Base-by-base conservation (phyloP, 2,888 invertebrate species). In the Drosophila peninsularis region DNA sequence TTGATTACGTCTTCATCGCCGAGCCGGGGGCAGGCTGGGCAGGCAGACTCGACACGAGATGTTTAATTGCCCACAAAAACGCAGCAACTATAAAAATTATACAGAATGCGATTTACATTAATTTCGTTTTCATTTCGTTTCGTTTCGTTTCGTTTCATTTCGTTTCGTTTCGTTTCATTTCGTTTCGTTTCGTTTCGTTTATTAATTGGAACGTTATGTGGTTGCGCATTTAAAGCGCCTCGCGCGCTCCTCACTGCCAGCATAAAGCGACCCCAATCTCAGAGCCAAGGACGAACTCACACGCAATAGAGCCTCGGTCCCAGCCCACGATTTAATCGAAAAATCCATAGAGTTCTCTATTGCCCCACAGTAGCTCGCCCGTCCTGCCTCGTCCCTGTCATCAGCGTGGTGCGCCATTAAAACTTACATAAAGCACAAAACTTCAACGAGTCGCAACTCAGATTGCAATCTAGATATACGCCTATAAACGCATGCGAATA, bases 61-160 rank as follows among this genome's bases (percentile, higher is more conserved):
- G 82, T 86, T 82, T 82, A 86, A 86, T 86, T 86, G 81, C 81
- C 80, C 78, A 83, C 81, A 83, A 83, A 87, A 83, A 81, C 88
- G 84, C 84, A 84, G 84, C 63, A 74, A 71, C 84, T 79, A 84
- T 87, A 81, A 81, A 83, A 87, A 81, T 81, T 84, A 76, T 87
- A 76, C 53, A 80, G 71, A 75, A 71, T 71, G 71, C 83, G 80
- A 82, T 86, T 82, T 82, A 86, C 82, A 82, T 86, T 83, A 77
- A 86, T 80, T 82, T 82, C 58, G 64, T 75, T 66, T 47, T 64
- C 67, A 62, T 74, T 80, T 66, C 52, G n/a, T 47, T 54, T 44
- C 36, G 50, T 36, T 24, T 37, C 53, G 11, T 65, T 62, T 66
- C 66, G 10, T 65, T 62, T 67, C 66, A 9, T 64, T 72, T 65